Conservation (phyloP, 2,113 vertebrate species). For the Apteryx mantelli region DNA sequence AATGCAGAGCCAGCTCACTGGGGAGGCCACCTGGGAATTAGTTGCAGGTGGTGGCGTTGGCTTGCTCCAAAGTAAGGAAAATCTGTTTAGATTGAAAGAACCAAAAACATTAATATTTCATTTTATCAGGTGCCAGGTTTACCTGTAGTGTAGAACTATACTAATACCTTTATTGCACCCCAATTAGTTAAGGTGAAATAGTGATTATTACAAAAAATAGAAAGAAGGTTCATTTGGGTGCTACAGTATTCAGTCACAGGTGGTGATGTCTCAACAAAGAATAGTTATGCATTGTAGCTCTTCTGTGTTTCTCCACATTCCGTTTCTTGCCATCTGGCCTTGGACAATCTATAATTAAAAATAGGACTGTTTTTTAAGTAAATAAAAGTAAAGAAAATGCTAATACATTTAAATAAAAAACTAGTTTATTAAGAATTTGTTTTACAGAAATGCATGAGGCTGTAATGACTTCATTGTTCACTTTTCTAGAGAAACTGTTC, state of each 20-base stretch:
- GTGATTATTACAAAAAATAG: background rate
- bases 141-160: background rate
- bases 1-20: background rate
- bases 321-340: background rate
- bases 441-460: background rate
- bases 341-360: background rate
- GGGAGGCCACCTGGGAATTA: background rate
- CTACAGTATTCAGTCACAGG: background rate
- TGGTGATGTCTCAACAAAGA: accelerated
- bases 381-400: background rate
- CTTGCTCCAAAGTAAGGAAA: background rate
- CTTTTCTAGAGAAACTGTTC: background rate
- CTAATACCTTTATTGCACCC: background rate
- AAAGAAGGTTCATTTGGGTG: background rate
- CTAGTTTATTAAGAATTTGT: background rate
- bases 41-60: background rate
- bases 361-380: background rate
- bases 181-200: background rate
- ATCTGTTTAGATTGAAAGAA: background rate
- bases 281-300: background rate
- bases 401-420: background rate
- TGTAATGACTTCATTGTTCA: background rate
- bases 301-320: background rate
- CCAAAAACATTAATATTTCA: background rate
- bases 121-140: background rate